Percentiles rank a stretch among this genome's conserved stretches.
Evolutionary conservation across 2,113 vertebrate species (phyloP).

Genomic region (Equus przewalskii): DNA sequence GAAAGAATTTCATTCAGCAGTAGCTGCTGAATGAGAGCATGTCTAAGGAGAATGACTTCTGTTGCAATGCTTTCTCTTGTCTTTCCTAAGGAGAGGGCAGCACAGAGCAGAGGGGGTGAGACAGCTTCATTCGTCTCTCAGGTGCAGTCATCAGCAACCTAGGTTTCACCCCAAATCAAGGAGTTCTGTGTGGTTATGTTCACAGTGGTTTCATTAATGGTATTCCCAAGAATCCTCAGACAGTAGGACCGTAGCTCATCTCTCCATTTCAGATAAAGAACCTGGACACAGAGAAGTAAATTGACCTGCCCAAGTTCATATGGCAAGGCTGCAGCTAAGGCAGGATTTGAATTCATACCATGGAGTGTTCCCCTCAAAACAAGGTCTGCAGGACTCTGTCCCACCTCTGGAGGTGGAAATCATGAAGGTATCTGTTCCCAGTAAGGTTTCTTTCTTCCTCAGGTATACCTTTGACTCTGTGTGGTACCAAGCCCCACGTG

Average conservation of each 20-base stretch:
- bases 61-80: not conserved
- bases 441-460: not conserved
- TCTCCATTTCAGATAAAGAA: not conserved
- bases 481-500: not conserved
- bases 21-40: slow-evolving; percentile 33
- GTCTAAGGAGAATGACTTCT: not conserved
- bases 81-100: not conserved
- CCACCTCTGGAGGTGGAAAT: not conserved
- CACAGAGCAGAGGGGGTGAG: not conserved
- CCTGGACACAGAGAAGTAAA: not conserved
- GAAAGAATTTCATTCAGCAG: slow-evolving; percentile 5
- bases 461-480: not conserved
- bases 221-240: not conserved
- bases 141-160: not conserved
- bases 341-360: not conserved
- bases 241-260: not conserved
- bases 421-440: not conserved
- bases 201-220: not conserved
- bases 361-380: not conserved
- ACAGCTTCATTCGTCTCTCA: not conserved
- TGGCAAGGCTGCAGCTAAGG: not conserved
- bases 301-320: not conserved
- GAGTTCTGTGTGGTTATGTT: not conserved
- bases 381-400: not conserved
- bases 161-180: not conserved